Evolutionary conservation across 2,888 invertebrate genomes (phyloP), one percentile per base, ranked within the genome.

Genomic region (Ceramica pisi): DNA sequence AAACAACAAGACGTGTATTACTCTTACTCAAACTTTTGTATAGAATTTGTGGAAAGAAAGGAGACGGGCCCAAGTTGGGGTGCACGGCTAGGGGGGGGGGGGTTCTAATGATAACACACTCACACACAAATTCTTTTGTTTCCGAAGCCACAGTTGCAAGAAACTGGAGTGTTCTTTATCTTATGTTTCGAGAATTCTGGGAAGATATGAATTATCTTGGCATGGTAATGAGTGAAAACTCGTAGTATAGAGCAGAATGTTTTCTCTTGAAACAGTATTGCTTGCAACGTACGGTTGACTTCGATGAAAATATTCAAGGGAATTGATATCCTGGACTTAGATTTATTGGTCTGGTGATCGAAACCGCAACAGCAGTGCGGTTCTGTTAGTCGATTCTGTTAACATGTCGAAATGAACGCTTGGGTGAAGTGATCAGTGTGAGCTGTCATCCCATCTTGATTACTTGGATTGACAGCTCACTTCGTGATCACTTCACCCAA

Each of bases 11-110:
- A 93, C 92, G 94, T 94, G 94, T 95, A 95, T 94, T 92, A 94
- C 94, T 94, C 94, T 94, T 93, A 93, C 92, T 94, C 94, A 94
- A 95, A 95, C 93, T 95, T 95, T 95, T 95, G 94, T 94, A 95
- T 94, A 93, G 94, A 94, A 93, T 93, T 89, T 85, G 89, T 75
- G 88, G 89, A 92, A 92, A 92, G 92, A 93, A 92, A 90, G 91
- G 92, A 91, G 84, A 79, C 73, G 82, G 81, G 78, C 61, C 50
- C 44, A 82, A 83, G 71, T 69, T 70, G 75, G 78, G 66, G 67
- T 51, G 23, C 23, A 61, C 64, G 60, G 56, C 61, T 48, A 46
- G 69, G 70, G 63, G 72, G 69, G 70, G 63, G 72, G 76, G 87
- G 86, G 87, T 83, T 88, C 83, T 90, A 90, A 92, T 90, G 91